Base-by-base conservation (phyloP, 2,113 vertebrate species). In the Melanostigma gelatinosum region DNA sequence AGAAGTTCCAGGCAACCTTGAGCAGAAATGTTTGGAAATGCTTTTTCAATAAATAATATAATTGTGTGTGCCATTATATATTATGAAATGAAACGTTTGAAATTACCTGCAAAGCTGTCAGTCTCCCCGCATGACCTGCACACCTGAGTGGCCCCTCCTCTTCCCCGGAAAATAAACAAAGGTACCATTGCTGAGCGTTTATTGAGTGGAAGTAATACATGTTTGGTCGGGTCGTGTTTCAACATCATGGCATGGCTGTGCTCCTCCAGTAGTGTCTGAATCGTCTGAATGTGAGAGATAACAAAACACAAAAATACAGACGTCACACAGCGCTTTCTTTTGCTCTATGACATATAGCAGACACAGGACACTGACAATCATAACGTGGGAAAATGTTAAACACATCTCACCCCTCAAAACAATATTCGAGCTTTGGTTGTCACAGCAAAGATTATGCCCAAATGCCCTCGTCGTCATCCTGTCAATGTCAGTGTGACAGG, bases 381-480 rank as follows among this genome's bases (percentile, higher is more conserved):
- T 20, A 22, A 44, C 64, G 16, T 15, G 16, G 54, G 13, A 64
- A 80, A 42, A 46, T 66, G 22, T 69, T 40, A 22, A 80, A 83
- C 38, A 70, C 32, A 71, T 73, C 98, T 99, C 94, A 99, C 98
- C 98, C 95, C 93, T 27, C 94, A 96, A 96, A 99, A 97, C 93
- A 97, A 96, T 94, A 96, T 94, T 95, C 96, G 94, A 96, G 96
- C 96, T 98, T 98, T 99, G 97, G 96, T 97, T 96, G 84, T 93
- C 95, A 93, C 89, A 94, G 96, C 95, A 93, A 93, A 38, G 89
- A 95, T 96, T 97, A 99, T 90, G 98, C 98, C 98, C 98, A 99
- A 93, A 99, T 99, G 83, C 98, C 98, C 95, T 99, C 98, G 94
- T 99, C 98, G 62, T 99, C 98, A 95, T 99, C 98, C 98, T 99